Percentiles rank a stretch among this genome's conserved stretches.
These are phyloP conservation scores for Magallana angulata DNA, from an alignment of 1,140 invertebrate species.

Conservation along the genomic window DNA sequence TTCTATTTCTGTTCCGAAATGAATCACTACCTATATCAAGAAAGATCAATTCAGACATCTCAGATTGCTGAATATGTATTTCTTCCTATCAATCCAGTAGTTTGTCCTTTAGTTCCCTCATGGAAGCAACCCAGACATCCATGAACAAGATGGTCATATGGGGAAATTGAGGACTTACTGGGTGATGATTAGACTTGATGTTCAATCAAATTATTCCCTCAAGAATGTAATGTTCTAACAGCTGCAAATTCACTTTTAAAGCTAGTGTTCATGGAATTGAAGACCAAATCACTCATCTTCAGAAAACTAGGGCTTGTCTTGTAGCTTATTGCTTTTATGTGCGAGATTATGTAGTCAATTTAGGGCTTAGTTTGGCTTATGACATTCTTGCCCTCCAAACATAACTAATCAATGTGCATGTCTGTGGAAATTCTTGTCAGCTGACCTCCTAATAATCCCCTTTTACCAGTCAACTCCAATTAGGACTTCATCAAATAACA, in stretches of 20 bases:
- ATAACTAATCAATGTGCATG: constrained; percentile 34
- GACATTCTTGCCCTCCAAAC: constrained; percentile 24
- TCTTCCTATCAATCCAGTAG: not conserved
- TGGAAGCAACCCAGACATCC: constrained; percentile 25
- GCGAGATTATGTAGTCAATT: constrained; percentile 16
- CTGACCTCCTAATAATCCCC: constrained; percentile 32
- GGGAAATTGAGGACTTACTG: constrained; percentile 19
- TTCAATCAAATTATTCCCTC: constrained; percentile 4
- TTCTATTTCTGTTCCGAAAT: constrained; percentile 1
- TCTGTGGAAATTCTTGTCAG: constrained; percentile 26
- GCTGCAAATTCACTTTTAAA: not conserved
- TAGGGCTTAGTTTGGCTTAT: constrained; percentile 21
- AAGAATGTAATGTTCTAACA: constrained; percentile 1
- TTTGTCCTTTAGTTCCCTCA: not conserved
- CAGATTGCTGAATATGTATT: constrained; percentile 19
- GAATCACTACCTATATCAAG: constrained; percentile 25
- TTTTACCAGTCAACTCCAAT: constrained; percentile 36
- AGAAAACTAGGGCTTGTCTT: not conserved
- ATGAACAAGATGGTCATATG: constrained; percentile 23
- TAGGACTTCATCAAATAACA: constrained; percentile 33
- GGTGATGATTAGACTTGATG: constrained; percentile 12
- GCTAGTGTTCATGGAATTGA: too few relatives aligned
- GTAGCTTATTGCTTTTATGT: not conserved
- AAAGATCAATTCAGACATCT: not conserved
- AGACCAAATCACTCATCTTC: not conserved